Conservation (phyloP, 2,113 vertebrate genomes). For the Tupaia chinensis region DNA sequence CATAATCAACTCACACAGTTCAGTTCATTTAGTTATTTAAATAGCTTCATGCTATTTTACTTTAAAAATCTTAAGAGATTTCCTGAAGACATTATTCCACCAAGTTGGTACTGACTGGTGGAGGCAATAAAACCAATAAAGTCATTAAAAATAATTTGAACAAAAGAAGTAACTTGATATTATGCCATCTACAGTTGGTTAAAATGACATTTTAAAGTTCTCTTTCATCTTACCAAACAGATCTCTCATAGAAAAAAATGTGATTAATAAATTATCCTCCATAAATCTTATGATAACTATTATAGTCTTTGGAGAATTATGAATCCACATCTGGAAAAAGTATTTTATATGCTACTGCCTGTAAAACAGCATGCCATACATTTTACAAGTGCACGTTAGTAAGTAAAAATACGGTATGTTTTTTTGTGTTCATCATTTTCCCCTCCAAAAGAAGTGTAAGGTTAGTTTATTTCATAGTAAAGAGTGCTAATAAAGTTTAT, state of each 20-base stretch:
- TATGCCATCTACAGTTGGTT: constrained; percentile 89
- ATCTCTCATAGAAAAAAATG: constrained; percentile 89
- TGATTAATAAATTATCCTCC: constrained; percentile 94
- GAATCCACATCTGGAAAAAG: constrained; percentile 94
- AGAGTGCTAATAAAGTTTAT: constrained; percentile 87
- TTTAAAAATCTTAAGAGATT: constrained; percentile 85
- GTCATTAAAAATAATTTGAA: constrained; percentile 93
- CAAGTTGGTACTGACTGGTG: constrained; percentile 88
- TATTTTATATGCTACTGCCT: constrained; percentile 90
- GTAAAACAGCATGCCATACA: constrained; percentile 89
- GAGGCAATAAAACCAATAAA: constrained; percentile 91
- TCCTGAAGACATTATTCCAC: constrained; percentile 87
- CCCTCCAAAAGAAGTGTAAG: constrained; percentile 79
- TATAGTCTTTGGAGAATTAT: constrained; percentile 92
- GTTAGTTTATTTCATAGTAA: constrained; percentile 88
- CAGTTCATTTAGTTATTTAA: constrained; percentile 83
- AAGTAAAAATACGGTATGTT: constrained; percentile 89
- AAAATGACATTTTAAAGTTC: constrained; percentile 90
- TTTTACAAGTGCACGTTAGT: constrained; percentile 89
- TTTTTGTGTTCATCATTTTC: constrained; percentile 87
- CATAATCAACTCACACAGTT: constrained; percentile 77
- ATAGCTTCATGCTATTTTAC: constrained; percentile 75
- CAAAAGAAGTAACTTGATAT: constrained; percentile 92
- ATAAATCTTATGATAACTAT: constrained; percentile 94
- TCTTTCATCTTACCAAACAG: constrained; percentile 92